Conservation (phyloP, 2,113 vertebrate species). For the Nanorana parkeri region DNA sequence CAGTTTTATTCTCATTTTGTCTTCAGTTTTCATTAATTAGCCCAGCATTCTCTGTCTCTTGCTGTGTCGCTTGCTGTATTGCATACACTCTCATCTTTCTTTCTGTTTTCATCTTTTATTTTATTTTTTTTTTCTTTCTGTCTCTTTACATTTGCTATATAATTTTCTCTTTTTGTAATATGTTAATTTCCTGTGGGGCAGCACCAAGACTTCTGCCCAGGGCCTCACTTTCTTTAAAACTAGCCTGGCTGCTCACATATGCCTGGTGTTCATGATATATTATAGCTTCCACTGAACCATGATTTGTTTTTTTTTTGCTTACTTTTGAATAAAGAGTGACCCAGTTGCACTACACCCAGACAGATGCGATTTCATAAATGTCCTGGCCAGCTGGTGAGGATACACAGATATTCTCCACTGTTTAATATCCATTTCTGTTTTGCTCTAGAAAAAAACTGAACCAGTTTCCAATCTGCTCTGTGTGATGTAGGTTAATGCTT, state of each 20-base stretch:
- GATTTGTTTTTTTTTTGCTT: too few species aligned
- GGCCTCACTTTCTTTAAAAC: too few species aligned
- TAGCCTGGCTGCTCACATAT: too few species aligned
- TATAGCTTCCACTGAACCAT: not conserved
- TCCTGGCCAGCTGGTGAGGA: not conserved
- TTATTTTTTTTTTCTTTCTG: not conserved
- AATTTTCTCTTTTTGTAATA: too few species aligned
- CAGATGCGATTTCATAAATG: too few species aligned
- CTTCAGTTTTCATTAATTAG: too few species aligned
- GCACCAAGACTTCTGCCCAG: too few species aligned
- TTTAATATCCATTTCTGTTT: slow-evolving; percentile 7
- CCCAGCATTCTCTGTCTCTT: not conserved
- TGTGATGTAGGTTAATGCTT: slow-evolving; percentile 41
- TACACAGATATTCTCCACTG: not conserved
- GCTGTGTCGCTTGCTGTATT: not conserved
- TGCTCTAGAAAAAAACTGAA: not conserved
- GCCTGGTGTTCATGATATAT: too few species aligned
- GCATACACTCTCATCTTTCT: not conserved
- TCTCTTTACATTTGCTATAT: not conserved
- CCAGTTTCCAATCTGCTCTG: not conserved
- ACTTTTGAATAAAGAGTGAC: not conserved
- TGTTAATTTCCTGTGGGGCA: too few species aligned
- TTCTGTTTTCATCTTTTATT: not conserved
- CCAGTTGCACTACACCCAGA: too few species aligned
- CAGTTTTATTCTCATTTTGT: too few species aligned